These are phyloP conservation scores for Aythya baeri DNA, from an alignment of 2,113 vertebrate species.

Conservation along the genomic window DNA sequence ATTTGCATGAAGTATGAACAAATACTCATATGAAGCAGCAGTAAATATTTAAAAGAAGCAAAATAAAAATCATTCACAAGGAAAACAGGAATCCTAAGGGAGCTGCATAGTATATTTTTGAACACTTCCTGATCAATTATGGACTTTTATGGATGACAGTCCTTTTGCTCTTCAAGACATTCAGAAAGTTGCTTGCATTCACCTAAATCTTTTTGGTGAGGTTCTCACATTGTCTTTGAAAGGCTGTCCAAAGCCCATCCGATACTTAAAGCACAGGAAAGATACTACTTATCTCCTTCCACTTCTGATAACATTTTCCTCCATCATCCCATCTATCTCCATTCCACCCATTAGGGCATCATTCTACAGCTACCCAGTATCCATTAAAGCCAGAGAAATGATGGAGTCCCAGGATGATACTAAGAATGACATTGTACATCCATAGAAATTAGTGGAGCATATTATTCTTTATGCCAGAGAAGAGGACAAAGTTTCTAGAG, in stretches of 20 bases:
- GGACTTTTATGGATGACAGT: neutral
- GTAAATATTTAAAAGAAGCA: neutral
- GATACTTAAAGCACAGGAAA: fast-evolving
- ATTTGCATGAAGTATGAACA: neutral
- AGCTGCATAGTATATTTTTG: neutral
- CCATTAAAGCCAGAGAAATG: neutral
- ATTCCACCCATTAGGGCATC: neutral
- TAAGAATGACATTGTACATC: neutral
- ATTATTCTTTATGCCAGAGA: neutral
- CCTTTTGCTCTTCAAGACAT: neutral
- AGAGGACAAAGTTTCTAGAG: neutral
- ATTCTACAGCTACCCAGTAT: neutral
- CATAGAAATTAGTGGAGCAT: neutral
- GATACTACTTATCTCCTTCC: neutral
- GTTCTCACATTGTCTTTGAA: neutral
- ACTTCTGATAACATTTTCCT: neutral
- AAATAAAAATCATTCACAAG: neutral
- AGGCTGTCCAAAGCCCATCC: neutral
- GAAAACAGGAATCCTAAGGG: neutral
- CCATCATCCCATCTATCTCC: neutral
- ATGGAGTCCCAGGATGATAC: neutral
- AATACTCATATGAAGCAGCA: neutral
- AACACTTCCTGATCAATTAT: neutral
- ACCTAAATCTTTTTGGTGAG: neutral
- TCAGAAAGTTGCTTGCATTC: neutral